Base-by-base conservation (phyloP, 2,797 vertebrate genomes). In the Enteromius unitaeniatus region DNA sequence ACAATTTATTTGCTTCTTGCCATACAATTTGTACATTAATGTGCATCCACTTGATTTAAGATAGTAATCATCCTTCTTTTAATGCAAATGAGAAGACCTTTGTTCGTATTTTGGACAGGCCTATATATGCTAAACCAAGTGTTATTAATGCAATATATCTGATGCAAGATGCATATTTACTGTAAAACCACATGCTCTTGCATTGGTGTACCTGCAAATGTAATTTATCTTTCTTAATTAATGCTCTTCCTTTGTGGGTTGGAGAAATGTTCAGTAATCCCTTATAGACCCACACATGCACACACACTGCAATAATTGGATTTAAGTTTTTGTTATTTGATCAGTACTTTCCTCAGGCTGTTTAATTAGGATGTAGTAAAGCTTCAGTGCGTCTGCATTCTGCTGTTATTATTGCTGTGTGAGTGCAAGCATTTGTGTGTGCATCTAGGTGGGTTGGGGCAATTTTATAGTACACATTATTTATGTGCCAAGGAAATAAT, bases 201-300 rank as follows among this genome's bases (percentile, higher is more conserved):
- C 14, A 69, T 19, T 78, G 26, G 14, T 19, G n/a, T 84, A 75
- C 64, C 69, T 65, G 40, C 79, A 42, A 84, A 72, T 78, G 28
- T 78, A 84, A 78, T 84, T 72, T 83, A 86, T 79, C 82, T 75
- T 83, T 81, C 40, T 67, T 76, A 83, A 83, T 86, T 83, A 79
- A 74, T 76, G 69, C 49, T 79, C 78, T 69, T 80, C 64, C 37
- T 83, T 77, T 83, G 42, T 60, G 72, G 77, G 51, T 65, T 72
- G 42, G 68, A 45, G 53, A 49, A 47, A 79, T 82, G 72, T 67
- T 72, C 14, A 8, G 47, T 42, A 67, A 77, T 68, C 62, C 49
- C 49, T 28, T 49, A 77, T 14, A 45, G n/a, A 70, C 49, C n/a
- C 47, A 78, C 28, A 37, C 58, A 75, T 11, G 60, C 69, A 74